Evolutionary conservation across 2,797 vertebrate species (phyloP).

Genomic region (Melanotaenia trifasciata): DNA sequence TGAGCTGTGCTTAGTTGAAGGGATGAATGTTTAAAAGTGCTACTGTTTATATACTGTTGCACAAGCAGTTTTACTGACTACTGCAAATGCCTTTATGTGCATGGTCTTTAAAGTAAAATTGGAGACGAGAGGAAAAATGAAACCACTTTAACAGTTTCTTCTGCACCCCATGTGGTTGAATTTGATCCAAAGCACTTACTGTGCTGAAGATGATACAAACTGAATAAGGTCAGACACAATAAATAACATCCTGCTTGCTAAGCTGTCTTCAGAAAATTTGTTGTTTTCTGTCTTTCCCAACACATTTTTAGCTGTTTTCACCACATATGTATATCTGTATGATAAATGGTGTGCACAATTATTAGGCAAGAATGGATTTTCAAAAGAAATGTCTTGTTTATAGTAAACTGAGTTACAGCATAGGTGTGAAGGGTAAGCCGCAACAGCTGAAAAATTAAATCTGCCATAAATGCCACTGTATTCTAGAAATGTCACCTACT

Average conservation of each 20-base stretch:
- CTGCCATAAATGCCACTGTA: neutral
- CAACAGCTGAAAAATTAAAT: neutral
- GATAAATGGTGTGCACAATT: conserved; percentile 5
- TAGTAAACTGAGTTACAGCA: neutral
- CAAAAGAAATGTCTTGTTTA: neutral
- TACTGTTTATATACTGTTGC: conserved; percentile 18
- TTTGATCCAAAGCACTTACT: conserved; percentile 13
- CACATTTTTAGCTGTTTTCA: conserved; percentile 67
- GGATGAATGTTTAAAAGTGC: conserved; percentile 34
- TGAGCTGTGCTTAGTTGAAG: conserved; percentile 1
- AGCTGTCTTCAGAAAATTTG: conserved; percentile 4
- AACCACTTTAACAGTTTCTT: conserved; percentile 20
- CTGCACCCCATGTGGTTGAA: conserved; percentile 28
- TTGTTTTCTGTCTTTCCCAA: conserved; percentile 32
- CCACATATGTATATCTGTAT: conserved; percentile 38
- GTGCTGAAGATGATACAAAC: conserved; percentile 15
- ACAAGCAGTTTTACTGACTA: conserved; percentile 55
- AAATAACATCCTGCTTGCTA: neutral
- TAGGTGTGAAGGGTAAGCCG: neutral
- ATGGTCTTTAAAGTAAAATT: conserved; percentile 50
- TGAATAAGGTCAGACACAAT: neutral
- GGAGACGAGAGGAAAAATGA: conserved; percentile 9
- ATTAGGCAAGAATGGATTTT: neutral
- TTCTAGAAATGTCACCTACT: neutral
- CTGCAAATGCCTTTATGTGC: conserved; percentile 26